phyloP scores from a whole-genome alignment of 2,113 vertebrate genomes.

The Mustelus asterias region DNA sequence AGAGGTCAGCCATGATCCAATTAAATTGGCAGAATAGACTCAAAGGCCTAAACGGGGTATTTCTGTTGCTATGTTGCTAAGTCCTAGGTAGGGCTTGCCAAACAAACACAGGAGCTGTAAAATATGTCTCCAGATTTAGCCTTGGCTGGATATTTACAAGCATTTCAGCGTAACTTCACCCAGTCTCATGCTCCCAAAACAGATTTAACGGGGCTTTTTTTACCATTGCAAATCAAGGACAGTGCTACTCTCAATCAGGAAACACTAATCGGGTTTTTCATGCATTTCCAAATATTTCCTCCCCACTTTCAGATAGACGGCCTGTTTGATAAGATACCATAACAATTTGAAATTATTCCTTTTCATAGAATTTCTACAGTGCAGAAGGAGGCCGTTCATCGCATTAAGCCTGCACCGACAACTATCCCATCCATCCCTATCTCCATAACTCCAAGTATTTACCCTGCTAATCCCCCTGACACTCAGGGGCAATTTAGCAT shows the following conservation, averaged over 20 bases:
- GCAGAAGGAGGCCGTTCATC: too few species aligned
- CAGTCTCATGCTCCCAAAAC: not conserved
- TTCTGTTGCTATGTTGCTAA: not conserved
- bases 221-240: not conserved
- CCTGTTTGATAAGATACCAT: not conserved
- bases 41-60: not conserved
- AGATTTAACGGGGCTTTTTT: not conserved
- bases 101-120: not conserved
- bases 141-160: not conserved
- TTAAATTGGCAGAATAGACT: not conserved
- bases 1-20: not conserved
- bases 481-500: too few species aligned
- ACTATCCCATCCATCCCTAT: too few species aligned
- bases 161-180: not conserved
- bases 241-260: not conserved
- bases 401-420: too few species aligned
- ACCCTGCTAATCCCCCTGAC: too few species aligned
- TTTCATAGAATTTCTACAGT: not conserved
- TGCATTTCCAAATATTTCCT: not conserved
- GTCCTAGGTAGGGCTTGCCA: not conserved
- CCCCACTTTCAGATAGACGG: not conserved
- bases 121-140: not conserved
- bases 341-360: not conserved
- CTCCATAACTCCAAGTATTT: too few species aligned
- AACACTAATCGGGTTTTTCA: not conserved